Evolutionary conservation across 53 echinoderm and acorn worm species (phyloP), one percentile per base, ranked within the genome.

Genomic region (Luidia sarsii): DNA sequence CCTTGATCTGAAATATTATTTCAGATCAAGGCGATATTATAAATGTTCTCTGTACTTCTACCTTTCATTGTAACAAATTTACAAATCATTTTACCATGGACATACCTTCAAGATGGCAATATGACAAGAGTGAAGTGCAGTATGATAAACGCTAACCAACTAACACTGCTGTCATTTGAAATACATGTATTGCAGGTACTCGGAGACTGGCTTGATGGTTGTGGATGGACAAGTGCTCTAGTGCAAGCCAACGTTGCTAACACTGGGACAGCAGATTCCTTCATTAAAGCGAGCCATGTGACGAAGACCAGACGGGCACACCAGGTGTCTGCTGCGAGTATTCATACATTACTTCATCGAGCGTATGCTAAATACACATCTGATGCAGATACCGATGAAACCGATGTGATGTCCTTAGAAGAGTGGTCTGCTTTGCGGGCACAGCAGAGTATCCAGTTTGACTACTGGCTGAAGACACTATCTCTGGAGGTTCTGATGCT

Each of bases 161-260:
- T n/a, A n/a, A n/a, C n/a, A n/a, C n/a, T n/a, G n/a, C n/a, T n/a
- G n/a, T n/a, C n/a, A n/a, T n/a, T n/a, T n/a, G n/a, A n/a, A n/a
- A n/a, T n/a, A n/a, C n/a, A n/a, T n/a, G n/a, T n/a, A n/a, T n/a
- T n/a, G n/a, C n/a, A n/a, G n/a, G n/a, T n/a, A n/a, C n/a, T 89
- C 16, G 72, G 80, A 6, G 28, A 89, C 19, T 80, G 55, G 80
- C 54, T 85, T 11, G 66, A 86, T 34, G 90, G 75, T 20, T 80
- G 72, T 86, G 90, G 90, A 2, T 89, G 85, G 81, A 32, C 13
- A 5, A 35, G 70, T 19, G 85, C 85, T 23, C 64, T 89, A 1
- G 31, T 27, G 33, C 29, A 85, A 32, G 80, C 90, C 33, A 50
- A 86, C 16, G 21, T 89, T 71, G 80, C 90, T 3, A 80, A 52